phyloP scores from a whole-genome alignment of 2,888 invertebrate genomes.

The Spodoptera picta region DNA sequence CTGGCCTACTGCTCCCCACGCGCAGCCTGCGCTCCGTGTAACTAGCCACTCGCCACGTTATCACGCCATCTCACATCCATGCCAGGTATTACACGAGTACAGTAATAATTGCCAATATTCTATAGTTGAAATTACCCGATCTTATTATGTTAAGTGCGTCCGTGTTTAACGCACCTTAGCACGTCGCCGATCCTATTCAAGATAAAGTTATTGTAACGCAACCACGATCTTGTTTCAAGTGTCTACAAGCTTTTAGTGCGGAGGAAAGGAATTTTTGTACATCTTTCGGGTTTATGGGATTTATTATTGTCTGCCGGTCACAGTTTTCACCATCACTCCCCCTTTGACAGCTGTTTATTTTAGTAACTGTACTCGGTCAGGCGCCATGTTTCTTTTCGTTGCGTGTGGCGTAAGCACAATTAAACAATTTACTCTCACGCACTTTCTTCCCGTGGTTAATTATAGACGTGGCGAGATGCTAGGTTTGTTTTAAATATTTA shows the following conservation, averaged over 20 bases:
- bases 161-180: conserved; percentile 35
- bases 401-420: conserved; percentile 74
- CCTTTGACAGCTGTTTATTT: conserved; percentile 73
- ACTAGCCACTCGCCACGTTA: conserved; percentile 35
- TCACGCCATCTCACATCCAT: conserved; percentile 41
- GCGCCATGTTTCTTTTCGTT: conserved; percentile 63
- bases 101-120: conserved; percentile 52
- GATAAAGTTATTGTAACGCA: conserved; percentile 38
- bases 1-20: conserved; percentile 37
- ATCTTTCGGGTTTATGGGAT: conserved; percentile 59
- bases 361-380: conserved; percentile 55
- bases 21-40: conserved; percentile 48
- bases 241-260: conserved; percentile 30
- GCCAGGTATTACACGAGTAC: conserved; percentile 45
- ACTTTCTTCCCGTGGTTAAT: conserved; percentile 77
- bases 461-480: conserved; percentile 66
- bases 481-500: conserved; percentile 72
- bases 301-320: conserved; percentile 67
- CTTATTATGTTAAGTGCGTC: conserved; percentile 46
- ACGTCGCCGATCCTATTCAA: conserved; percentile 24
- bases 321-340: conserved; percentile 62
- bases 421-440: conserved; percentile 83
- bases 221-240: conserved; percentile 16
- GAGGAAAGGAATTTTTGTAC: conserved; percentile 37
- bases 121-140: conserved; percentile 37